These are phyloP conservation scores for Eupsilia transversa DNA, from an alignment of 2,888 invertebrate species.

Conservation along the genomic window DNA sequence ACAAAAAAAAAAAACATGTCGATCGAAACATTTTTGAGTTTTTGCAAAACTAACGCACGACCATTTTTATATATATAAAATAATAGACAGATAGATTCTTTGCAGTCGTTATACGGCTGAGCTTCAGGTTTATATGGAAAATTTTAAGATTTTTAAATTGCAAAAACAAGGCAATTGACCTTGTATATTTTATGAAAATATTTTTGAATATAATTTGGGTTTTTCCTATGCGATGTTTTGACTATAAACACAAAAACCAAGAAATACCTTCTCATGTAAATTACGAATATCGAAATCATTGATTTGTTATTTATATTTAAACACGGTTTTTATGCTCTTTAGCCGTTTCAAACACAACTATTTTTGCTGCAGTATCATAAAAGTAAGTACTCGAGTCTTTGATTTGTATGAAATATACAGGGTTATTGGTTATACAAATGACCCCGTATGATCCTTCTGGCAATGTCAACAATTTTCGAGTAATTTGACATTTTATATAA, in stretches of 20 bases:
- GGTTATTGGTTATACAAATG: too few relatives aligned
- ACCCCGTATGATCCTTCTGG: too few relatives aligned
- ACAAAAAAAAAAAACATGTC: too few relatives aligned
- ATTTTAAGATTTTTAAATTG: constrained; percentile 31
- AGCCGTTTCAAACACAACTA: background rate
- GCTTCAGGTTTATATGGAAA: constrained; percentile 20
- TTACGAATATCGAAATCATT: background rate
- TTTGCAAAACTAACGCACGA: too few relatives aligned
- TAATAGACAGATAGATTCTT: background rate
- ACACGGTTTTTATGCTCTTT: background rate
- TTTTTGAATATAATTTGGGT: background rate
- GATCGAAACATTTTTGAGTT: too few relatives aligned
- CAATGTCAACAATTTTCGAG: too few relatives aligned
- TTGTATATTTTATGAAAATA: constrained; percentile 13
- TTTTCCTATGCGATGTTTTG: constrained; percentile 11
- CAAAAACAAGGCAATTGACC: constrained; percentile 1
- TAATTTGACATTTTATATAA: too few relatives aligned
- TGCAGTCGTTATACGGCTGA: background rate
- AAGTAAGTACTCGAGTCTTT: background rate
- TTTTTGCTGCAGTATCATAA: background rate
- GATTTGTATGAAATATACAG: background rate
- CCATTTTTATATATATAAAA: too few relatives aligned
- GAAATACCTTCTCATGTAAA: background rate
- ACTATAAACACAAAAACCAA: background rate
- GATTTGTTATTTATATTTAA: background rate